Evolutionary conservation across 2,797 vertebrate genomes (phyloP).

Genomic region (Pelobates cultripes): DNA sequence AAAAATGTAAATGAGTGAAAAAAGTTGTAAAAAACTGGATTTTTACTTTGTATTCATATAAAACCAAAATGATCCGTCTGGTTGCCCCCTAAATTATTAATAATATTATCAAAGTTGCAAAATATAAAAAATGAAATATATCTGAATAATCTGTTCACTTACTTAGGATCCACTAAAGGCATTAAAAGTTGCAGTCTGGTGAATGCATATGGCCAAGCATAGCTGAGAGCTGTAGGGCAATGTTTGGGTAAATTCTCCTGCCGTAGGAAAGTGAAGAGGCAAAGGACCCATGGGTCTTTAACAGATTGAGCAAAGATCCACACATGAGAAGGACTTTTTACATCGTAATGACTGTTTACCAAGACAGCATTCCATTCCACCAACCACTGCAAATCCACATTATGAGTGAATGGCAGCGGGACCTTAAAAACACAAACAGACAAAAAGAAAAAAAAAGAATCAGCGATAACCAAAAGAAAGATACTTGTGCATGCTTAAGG

Average conservation of each 20-base stretch:
- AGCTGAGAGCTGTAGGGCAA: slow-evolving; percentile 93
- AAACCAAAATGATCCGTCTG: neutral
- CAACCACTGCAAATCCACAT: slow-evolving; percentile 95
- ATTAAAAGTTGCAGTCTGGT: slow-evolving; percentile 93
- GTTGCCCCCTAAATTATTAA: no score
- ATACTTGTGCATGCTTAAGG: no score
- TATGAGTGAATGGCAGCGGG: slow-evolving; percentile 86
- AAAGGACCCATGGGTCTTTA: slow-evolving; percentile 97
- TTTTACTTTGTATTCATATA: no score
- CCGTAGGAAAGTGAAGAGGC: slow-evolving; percentile 96
- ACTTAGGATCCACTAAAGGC: slow-evolving; percentile 97
- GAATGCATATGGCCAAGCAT: slow-evolving; percentile 96
- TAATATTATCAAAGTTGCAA: no score
- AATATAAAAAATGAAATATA: no score
- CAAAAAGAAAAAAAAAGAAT: neutral
- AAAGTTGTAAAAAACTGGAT: no score
- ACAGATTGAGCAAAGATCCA: slow-evolving; percentile 98
- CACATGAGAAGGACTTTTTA: slow-evolving; percentile 96
- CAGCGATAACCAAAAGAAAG: neutral
- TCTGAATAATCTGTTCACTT: slow-evolving; percentile 54
- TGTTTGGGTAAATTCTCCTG: slow-evolving; percentile 96
- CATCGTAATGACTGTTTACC: slow-evolving; percentile 95
- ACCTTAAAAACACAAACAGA: slow-evolving; percentile 69
- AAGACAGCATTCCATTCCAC: slow-evolving; percentile 96
- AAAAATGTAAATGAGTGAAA: no score